Conservation (phyloP, 2,797 vertebrate genomes). For the Leucoraja ocellata region DNA sequence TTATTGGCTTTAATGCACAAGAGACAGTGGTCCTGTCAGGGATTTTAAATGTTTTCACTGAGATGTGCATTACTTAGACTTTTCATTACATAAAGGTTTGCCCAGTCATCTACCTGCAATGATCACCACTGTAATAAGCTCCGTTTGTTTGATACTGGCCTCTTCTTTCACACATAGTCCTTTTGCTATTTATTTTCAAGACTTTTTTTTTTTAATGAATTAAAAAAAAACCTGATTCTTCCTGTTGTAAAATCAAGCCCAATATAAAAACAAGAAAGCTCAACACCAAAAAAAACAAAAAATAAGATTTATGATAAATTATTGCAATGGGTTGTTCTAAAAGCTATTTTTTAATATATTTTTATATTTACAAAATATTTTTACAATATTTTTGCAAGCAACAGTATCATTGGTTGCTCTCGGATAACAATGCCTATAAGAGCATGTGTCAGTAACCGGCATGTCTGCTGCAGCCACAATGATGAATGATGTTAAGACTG, state of each 20-base stretch:
- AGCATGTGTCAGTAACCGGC: not conserved
- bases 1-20: not conserved
- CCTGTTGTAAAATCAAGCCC: not conserved
- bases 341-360: no score
- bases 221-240: not conserved
- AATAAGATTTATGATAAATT: not conserved
- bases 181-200: not conserved
- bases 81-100: not conserved
- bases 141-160: not conserved
- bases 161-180: not conserved
- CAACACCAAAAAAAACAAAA: no score
- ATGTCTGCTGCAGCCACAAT: no score
- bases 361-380: not conserved
- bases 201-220: not conserved
- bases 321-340: not conserved
- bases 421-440: not conserved
- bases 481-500: slow-evolving; percentile 34
- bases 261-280: not conserved
- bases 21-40: not conserved
- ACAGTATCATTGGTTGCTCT: not conserved
- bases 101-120: not conserved
- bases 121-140: not conserved
- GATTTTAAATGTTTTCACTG: not conserved
- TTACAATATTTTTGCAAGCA: not conserved
- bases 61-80: not conserved